phyloP scores from a whole-genome alignment of 2,888 invertebrate genomes.

The Limnephilus lunatus region DNA sequence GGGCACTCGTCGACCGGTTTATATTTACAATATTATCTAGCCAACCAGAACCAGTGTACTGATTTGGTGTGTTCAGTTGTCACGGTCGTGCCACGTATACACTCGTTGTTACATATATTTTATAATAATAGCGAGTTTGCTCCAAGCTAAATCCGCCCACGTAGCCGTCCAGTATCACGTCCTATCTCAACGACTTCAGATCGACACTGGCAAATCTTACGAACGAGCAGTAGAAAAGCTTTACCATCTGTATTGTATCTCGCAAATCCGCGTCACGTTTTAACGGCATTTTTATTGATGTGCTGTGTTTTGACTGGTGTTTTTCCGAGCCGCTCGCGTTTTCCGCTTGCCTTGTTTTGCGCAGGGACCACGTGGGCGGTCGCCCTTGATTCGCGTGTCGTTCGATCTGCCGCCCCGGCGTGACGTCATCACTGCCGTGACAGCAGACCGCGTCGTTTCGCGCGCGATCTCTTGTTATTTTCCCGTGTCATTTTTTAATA shows the following conservation, averaged over 20 bases:
- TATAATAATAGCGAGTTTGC: not conserved
- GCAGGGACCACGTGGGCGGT: conserved; percentile 51
- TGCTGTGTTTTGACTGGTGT: not conserved
- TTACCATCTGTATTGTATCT: not conserved
- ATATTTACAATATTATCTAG: not conserved
- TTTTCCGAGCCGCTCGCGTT: not conserved
- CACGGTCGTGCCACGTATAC: not conserved
- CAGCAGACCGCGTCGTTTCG: conserved; percentile 12
- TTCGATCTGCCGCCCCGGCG: conserved; percentile 43
- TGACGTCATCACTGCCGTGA: conserved; percentile 39
- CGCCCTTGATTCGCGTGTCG: conserved; percentile 48
- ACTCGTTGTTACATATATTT: not conserved
- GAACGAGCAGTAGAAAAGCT: not conserved
- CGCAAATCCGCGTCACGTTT: not conserved
- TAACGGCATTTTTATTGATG: not conserved
- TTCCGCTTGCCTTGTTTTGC: conserved; percentile 41
- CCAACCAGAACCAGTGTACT: not conserved
- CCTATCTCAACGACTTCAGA: not conserved
- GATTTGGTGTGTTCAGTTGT: not conserved
- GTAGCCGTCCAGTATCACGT: not conserved
- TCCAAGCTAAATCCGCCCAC: not conserved
- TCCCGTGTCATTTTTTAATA: conserved; percentile 22
- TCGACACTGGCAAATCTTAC: not conserved
- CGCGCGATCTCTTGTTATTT: conserved; percentile 39
- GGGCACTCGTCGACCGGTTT: not conserved